Percentiles rank a stretch among this genome's conserved stretches.
phyloP scores from a whole-genome alignment of 2,113 vertebrate genomes.

The Dromaius novaehollandiae region DNA sequence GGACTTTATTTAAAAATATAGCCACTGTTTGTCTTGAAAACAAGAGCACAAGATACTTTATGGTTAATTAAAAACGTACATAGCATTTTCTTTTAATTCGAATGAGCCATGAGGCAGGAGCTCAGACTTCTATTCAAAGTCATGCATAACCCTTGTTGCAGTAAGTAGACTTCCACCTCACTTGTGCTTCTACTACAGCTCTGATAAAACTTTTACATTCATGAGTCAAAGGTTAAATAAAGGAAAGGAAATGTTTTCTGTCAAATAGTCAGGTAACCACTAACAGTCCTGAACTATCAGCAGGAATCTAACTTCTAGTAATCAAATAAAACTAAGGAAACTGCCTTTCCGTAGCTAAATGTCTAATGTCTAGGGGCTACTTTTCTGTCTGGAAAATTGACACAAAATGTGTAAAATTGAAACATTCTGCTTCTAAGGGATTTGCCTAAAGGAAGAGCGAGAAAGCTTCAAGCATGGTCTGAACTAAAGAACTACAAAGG shows the following conservation, averaged over 20 bases:
- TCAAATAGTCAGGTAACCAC: slow-evolving; percentile 81
- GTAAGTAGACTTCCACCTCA: slow-evolving; percentile 80
- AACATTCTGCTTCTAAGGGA: slow-evolving; percentile 78
- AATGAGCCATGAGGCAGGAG: slow-evolving; percentile 57
- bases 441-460: slow-evolving; percentile 77
- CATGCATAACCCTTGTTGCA: slow-evolving; percentile 50
- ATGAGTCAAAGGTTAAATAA: slow-evolving; percentile 91
- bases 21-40: slow-evolving; percentile 1
- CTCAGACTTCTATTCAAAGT: slow-evolving; percentile 67
- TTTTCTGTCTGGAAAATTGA: slow-evolving; percentile 79
- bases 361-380: slow-evolving; percentile 77
- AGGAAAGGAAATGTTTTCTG: slow-evolving; percentile 87
- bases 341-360: slow-evolving; percentile 74
- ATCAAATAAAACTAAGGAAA: slow-evolving; percentile 84
- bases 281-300: slow-evolving; percentile 79
- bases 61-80: slow-evolving; percentile 56
- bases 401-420: slow-evolving; percentile 82
- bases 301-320: slow-evolving; percentile 75
- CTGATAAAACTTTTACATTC: slow-evolving; percentile 87
- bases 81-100: slow-evolving; percentile 56
- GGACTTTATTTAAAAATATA: background rate
- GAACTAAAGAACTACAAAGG: slow-evolving; percentile 83
- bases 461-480: slow-evolving; percentile 71
- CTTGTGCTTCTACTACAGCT: slow-evolving; percentile 76
- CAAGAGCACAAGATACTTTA: slow-evolving; percentile 46